These are phyloP conservation scores for Leptinotarsa texana DNA, from an alignment of 1,140 invertebrate genomes.

Conservation along the genomic window DNA sequence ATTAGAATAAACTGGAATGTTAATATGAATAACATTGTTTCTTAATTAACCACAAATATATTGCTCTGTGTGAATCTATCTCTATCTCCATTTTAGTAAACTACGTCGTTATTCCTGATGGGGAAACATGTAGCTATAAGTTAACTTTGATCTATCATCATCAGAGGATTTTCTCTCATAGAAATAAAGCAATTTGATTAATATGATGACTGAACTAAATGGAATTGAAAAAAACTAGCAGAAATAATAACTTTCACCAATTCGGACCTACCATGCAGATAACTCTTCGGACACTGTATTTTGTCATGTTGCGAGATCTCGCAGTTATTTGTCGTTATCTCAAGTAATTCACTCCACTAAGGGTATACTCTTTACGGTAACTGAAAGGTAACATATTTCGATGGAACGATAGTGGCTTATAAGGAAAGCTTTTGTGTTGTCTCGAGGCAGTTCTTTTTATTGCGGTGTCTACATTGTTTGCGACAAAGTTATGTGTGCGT, in stretches of 20 bases:
- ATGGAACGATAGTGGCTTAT: conserved; percentile 9
- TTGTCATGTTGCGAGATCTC: not conserved
- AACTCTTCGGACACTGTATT: not conserved
- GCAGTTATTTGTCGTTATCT: conserved; percentile 8
- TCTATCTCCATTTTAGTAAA: too few species aligned
- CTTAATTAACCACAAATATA: too few species aligned
- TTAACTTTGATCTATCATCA: too few species aligned
- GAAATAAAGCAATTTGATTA: too few species aligned
- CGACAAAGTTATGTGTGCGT: conserved; percentile 4
- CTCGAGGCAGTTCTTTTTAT: not conserved
- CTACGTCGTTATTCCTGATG: too few species aligned
- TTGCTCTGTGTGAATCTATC: too few species aligned
- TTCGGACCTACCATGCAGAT: not conserved
- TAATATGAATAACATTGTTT: too few species aligned
- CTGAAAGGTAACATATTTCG: conserved; percentile 12
- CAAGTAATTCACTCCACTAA: not conserved
- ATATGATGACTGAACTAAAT: too few species aligned
- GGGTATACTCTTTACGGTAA: conserved; percentile 5
- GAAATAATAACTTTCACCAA: not conserved
- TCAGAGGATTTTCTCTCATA: too few species aligned
- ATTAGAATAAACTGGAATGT: too few species aligned
- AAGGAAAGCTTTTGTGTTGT: conserved; percentile 8
- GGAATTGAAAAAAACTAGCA: too few species aligned
- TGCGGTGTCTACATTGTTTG: conserved; percentile 12
- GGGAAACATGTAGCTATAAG: too few species aligned